Evolutionary conservation across 1,140 invertebrate species (phyloP), one percentile per base, ranked within the genome.

Genomic region (Gonatopus flavifemur): DNA sequence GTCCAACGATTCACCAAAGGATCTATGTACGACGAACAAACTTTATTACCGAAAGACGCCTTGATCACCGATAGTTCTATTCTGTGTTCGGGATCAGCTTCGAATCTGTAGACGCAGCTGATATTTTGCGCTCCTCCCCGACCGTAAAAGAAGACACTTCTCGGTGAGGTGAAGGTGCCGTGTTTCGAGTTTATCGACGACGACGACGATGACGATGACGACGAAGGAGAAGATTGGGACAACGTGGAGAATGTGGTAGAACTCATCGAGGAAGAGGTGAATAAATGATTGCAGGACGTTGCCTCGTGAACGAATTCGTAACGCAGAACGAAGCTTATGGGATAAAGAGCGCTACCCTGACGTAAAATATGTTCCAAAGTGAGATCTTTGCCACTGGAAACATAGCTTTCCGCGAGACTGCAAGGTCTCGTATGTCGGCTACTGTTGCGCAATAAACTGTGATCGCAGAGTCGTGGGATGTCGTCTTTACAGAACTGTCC

Each of bases 91-190:
- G 80, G 72, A 44, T 81, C 82, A 0, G 84, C 83, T 72, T 87
- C 85, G 65, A 92, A 91, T 62, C 85, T 82, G 64, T 90, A 85
- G 25, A 85, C 78, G 66, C 89, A 92, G 46, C 81, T 88, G 21
- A 92, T 67, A 68, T 90, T 88, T 56, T 83, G 81, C 8, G 86
- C 81, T 1, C 90, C 90, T 2, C 90, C 89, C 41, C 89, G 80
- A 2, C 89, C 89, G 59, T 88, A 92, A 57, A 90, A 84, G 75
- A 92, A 92, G 13, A 91, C 89, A 60, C 86, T 89, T 54, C 83
- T 82, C 0, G 89, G 88, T 1, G 89, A 90, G 59, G 83, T 83
- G 65, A 91, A 89, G 65, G 79, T 81, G 3, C 87, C 87, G 3
- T 80, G 78, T 13, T 66, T 67, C 20, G 64, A 58, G 12, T 62